Percentiles rank a stretch among this genome's conserved stretches.
Conservation (phyloP, 2,888 invertebrate genomes). For the Aplocera efformata region DNA sequence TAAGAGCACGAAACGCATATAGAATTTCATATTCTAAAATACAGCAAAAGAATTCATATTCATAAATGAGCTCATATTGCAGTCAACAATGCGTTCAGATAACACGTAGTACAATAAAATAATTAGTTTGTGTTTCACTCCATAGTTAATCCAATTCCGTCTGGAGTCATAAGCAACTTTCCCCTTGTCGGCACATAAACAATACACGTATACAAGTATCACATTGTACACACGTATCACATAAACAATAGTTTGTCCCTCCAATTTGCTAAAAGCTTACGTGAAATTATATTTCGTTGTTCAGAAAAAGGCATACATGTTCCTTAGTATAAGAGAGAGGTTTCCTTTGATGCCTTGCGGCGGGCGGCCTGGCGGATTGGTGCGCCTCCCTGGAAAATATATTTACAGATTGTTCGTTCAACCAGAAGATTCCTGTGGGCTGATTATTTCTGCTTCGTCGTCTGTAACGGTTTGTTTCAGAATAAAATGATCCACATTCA, state of each 20-base stretch:
- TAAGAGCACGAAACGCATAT: too few relatives aligned
- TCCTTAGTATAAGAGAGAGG: constrained; percentile 28
- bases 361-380: constrained; percentile 17
- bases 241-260: constrained; percentile 14
- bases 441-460: constrained; percentile 29
- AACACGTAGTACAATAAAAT: too few relatives aligned
- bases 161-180: neutral
- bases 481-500: neutral
- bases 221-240: constrained; percentile 27
- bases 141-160: too few relatives aligned
- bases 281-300: constrained; percentile 26
- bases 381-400: constrained; percentile 38
- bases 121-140: too few relatives aligned
- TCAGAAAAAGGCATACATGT: constrained; percentile 17
- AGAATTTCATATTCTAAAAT: too few relatives aligned
- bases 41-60: too few relatives aligned
- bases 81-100: too few relatives aligned
- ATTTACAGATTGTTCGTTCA: constrained; percentile 38
- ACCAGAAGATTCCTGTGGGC: constrained; percentile 32
- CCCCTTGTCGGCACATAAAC: neutral
- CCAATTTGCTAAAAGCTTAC: constrained; percentile 23
- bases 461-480: constrained; percentile 17
- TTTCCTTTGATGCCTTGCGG: constrained; percentile 39
- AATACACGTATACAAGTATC: neutral
- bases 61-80: too few relatives aligned